Conservation (phyloP, 2,888 invertebrate genomes). For the Watsonalla cultraria region DNA sequence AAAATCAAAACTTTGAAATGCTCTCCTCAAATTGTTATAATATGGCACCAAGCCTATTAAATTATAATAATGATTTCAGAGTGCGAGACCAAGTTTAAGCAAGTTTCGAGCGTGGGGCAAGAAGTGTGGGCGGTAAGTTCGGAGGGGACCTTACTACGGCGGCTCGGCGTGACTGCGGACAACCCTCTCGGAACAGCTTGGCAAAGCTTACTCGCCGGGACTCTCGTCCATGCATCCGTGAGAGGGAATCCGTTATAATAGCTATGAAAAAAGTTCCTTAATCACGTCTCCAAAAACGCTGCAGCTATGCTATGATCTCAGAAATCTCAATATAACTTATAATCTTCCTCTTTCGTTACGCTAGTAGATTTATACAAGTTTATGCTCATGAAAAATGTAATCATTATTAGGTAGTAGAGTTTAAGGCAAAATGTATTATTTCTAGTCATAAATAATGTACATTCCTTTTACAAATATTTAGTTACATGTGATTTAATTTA, state of each 20-base stretch:
- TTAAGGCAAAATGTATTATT: conserved; percentile 12
- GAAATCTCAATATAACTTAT: background rate
- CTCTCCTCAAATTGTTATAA: no score
- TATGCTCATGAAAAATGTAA: conserved; percentile 3
- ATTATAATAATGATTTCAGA: conserved; percentile 35
- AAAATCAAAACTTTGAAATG: no score
- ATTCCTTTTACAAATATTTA: background rate
- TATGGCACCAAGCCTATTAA: no score
- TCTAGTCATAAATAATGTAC: conserved; percentile 29
- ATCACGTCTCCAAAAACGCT: background rate
- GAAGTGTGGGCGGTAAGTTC: conserved; percentile 89
- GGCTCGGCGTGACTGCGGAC: conserved; percentile 85
- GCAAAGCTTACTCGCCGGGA: conserved; percentile 82
- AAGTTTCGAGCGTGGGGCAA: conserved; percentile 82
- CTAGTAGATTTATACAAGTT: background rate
- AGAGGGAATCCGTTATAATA: conserved; percentile 30
- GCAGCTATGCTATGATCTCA: background rate
- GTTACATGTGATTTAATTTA: conserved; percentile 8
- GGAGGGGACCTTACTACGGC: conserved; percentile 83
- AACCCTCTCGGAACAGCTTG: conserved; percentile 89
- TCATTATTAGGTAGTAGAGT: conserved; percentile 7
- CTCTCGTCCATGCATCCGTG: conserved; percentile 58
- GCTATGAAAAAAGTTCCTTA: background rate
- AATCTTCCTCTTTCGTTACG: background rate
- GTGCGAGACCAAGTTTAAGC: conserved; percentile 79